Evolutionary conservation across 2,113 vertebrate species (phyloP), one percentile per base, ranked within the genome.

Genomic region (Hyla sarda): DNA sequence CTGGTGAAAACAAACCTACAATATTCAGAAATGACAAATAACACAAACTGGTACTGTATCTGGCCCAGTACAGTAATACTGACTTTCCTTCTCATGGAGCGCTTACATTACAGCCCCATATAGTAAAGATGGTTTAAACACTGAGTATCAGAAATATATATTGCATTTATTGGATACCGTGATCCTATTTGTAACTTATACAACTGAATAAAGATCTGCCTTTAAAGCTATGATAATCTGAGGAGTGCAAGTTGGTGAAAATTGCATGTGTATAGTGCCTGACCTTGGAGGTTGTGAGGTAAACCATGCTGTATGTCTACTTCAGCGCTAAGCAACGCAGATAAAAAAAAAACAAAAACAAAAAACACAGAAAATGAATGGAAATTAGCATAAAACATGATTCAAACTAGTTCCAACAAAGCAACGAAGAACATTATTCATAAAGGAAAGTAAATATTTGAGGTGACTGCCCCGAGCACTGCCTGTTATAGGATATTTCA

Each of bases 351-450:
- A n/a, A 90, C 25, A 83, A 82, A 84, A 90, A 82, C n/a, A n/a
- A n/a, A n/a, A n/a, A n/a, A n/a, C n/a, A 90, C 28, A 83, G 81
- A 84, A 90, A 82, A 89, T 82, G 87, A 91, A 90, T 90, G 90
- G 89, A 90, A 65, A 56, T 87, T 87, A 91, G 90, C 88, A 85
- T 87, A 90, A 92, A 88, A 92, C 88, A 89, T 75, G 65, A 67
- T 91, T 87, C 86, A 88, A 92, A 93, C 92, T 92, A 93, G 90
- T 93, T 93, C 93, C 93, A 94, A 93, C 93, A 92, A 90, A 82
- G 89, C 82, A 86, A 87, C 87, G 88, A 89, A 89, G 87, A 58
- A 32, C 5, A 28, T 23, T 30, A 21, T 83, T 74, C 0, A n/a
- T 58, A n/a, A 58, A n/a, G 21, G 21, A 58, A 73, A 83, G 74